Base-by-base conservation (phyloP, 1,140 invertebrate species). In the Diabrotica undecimpunctata region DNA sequence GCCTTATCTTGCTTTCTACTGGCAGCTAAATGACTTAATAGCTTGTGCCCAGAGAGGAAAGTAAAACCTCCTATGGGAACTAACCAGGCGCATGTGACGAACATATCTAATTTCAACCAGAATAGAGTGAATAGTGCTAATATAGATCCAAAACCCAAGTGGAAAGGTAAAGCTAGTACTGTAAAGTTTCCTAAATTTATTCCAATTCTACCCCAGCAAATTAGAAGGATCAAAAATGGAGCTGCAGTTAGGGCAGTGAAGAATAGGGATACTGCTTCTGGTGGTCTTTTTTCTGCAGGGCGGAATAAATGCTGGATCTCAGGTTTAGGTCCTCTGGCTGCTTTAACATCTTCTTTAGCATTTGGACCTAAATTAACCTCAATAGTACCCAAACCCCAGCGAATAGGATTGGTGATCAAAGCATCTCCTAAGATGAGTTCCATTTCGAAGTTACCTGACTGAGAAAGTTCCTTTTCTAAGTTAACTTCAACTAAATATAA, bases 81-180 rank as follows among this genome's bases (percentile, higher is more conserved):
- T 52, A 99, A 83, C 81, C 95, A 96, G 69, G 93, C 90, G 72
- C 97, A 81, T n/a, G 96, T 97, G 58, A 90, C 86, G 81, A 99
- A 99, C 97, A 99, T 99, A 74, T 96, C 90, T 64, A 98, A 81
- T 75, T 91, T 84, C 56, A 96, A 78, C 94, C 95, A 99, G 79
- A 98, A 96, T 68, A 91, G 80, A 55, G 86, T 89, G 79, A 96
- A 98, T 37, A 98, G 83, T 6, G 81, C 84, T 75, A 98, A 91
- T 54, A 97, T 95, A 59, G 85, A 90, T 89, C 83, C 71, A 82
- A 85, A 85, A 66, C 94, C 92, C 2, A 89, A 62, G 81, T 98
- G 96, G 82, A 98, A 99, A 51, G 90, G 83, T 59, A 97, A 74
- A 5, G 94, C 90, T 78, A 89, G 87, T 61, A 91, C 78, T 2